Conservation (phyloP, 2,888 invertebrate species). For the Troides aeacus region DNA sequence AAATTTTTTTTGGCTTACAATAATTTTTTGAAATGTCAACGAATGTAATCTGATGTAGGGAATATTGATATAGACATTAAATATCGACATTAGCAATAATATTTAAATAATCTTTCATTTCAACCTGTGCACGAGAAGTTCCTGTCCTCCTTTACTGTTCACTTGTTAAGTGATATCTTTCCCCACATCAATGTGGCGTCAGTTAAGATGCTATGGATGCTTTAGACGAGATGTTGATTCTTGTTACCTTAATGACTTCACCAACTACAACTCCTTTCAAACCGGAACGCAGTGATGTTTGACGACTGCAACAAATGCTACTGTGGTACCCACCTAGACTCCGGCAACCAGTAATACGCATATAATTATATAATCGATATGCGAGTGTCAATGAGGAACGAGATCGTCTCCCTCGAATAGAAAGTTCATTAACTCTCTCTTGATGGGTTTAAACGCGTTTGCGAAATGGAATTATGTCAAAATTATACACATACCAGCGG, state of each 20-base stretch:
- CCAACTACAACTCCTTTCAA: too few relatives aligned
- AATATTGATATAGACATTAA: constrained; percentile 78
- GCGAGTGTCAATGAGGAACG: constrained; percentile 8
- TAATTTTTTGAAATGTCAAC: constrained; percentile 77
- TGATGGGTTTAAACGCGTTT: constrained; percentile 5
- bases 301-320: too few relatives aligned
- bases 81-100: constrained; percentile 81
- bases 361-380: not conserved
- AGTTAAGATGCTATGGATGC: too few relatives aligned
- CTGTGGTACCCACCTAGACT: too few relatives aligned
- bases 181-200: too few relatives aligned
- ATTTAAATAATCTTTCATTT: constrained; percentile 49
- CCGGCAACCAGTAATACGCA: too few relatives aligned
- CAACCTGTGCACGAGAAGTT: constrained; percentile 18
- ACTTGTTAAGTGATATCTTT: too few relatives aligned
- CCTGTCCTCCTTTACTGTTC: too few relatives aligned
- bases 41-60: constrained; percentile 81
- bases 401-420: constrained; percentile 15
- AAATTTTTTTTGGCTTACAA: constrained; percentile 76
- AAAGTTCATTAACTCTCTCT: constrained; percentile 27
- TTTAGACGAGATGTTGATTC: too few relatives aligned
- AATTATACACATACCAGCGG: not conserved
- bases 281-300: too few relatives aligned
- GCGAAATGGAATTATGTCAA: constrained; percentile 1
- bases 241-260: too few relatives aligned